Evolutionary conservation across 2,888 invertebrate genomes (phyloP), one percentile per base, ranked within the genome.

Genomic region (Dicycla oo): DNA sequence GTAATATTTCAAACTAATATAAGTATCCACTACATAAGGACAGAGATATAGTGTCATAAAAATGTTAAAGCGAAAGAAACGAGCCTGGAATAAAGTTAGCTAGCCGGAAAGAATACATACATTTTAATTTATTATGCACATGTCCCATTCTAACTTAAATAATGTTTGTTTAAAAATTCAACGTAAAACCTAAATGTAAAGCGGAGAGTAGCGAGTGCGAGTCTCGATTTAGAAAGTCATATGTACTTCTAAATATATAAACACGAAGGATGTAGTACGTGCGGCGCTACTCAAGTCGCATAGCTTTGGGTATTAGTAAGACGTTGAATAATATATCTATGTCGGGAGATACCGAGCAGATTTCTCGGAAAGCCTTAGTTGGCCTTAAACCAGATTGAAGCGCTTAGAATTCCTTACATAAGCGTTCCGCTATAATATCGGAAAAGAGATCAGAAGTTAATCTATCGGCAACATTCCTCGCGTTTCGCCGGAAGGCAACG

Each of bases 361-460:
- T 91, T 91, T 88, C 88, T 88, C 85, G 84, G 88, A 87, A 88
- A 91, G 91, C 89, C 91, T 89, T 91, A 91, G 91, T 92, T 93
- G 92, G 92, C 90, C 91, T 93, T 92, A 93, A 94, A 93, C 93
- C 92, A 94, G 93, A 95, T 95, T 94, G 95, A 92, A 93, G 91
- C 89, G 93, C 92, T 93, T 94, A 94, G 94, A 94, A 95, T 95
- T 94, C 94, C 94, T 94, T 94, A 94, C 93, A 94, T 94, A 95
- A 94, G 93, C 93, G 91, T 89, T 92, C 89, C 90, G 94, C 93
- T 93, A 93, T 95, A 94, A 95, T 95, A 95, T 95, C 95, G 94
- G 94, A 94, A 95, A 95, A 95, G 95, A 95, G 95, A 95, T 95
- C 95, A 95, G 95, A 95, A 95, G 95, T 95, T 95, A 95, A 95